Evolutionary conservation across 2,797 vertebrate species (phyloP).

Genomic region (Falco concolor): DNA sequence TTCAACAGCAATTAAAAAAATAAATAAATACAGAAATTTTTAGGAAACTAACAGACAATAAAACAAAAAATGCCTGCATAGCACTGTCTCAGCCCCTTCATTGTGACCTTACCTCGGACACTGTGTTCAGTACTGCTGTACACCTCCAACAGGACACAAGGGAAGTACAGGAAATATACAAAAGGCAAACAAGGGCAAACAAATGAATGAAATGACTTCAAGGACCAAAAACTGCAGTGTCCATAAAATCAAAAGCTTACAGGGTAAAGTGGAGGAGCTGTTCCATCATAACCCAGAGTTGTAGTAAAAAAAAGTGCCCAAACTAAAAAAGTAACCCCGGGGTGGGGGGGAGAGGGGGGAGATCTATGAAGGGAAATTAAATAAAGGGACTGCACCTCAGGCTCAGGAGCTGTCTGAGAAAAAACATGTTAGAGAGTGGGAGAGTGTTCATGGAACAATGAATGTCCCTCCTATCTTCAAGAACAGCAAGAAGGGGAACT

Average conservation of each 20-base stretch:
- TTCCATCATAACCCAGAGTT: neutral
- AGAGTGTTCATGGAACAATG: neutral
- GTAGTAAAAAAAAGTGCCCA: neutral
- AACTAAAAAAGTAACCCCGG: neutral
- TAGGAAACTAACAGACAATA: neutral
- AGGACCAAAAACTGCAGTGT: neutral
- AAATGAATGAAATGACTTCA: neutral
- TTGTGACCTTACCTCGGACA: neutral
- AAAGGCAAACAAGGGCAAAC: neutral
- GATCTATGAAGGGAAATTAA: neutral
- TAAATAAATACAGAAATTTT: neutral
- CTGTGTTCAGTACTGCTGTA: neutral
- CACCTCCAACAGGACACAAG: neutral
- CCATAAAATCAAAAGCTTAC: neutral
- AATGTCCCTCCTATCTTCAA: neutral
- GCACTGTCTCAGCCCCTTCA: neutral
- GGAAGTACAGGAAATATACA: neutral
- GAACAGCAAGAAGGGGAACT: neutral
- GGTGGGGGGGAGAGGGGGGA: no score
- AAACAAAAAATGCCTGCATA: neutral
- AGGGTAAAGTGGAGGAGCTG: neutral
- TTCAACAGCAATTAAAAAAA: neutral
- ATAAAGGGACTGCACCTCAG: neutral
- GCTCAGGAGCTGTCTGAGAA: neutral
- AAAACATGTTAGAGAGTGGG: neutral